Percentiles rank a stretch among this genome's conserved stretches.
Evolutionary conservation across 2,797 vertebrate genomes (phyloP).

Genomic region (Sus cebifrons): DNA sequence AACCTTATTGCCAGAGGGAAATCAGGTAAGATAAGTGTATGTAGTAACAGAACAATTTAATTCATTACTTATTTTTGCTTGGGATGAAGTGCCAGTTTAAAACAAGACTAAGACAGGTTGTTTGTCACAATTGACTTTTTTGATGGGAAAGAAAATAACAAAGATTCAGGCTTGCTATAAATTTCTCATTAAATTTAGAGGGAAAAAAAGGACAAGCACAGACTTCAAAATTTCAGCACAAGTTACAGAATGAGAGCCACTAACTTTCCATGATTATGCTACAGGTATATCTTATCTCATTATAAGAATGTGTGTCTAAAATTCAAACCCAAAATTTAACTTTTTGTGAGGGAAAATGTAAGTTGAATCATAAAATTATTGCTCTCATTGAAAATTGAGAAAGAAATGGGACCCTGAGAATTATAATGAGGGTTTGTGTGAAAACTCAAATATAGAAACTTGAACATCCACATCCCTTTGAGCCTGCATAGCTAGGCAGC

Average conservation of each 20-base stretch:
- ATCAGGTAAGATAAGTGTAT: not conserved
- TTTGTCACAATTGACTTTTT: not conserved
- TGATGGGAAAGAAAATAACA: not conserved
- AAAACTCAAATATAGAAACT: not conserved
- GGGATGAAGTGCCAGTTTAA: not conserved
- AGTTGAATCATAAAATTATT: not conserved
- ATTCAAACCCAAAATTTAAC: not conserved
- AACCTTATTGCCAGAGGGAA: not conserved
- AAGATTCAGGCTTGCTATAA: not conserved
- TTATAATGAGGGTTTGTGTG: not conserved
- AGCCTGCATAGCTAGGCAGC: not conserved
- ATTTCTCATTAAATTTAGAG: not conserved
- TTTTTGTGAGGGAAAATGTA: not conserved
- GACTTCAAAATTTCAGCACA: constrained; percentile 7
- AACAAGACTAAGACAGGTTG: not conserved
- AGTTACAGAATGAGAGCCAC: not conserved
- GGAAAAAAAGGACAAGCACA: not conserved
- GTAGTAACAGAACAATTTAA: not conserved
- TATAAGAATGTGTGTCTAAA: not conserved
- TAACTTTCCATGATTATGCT: not conserved
- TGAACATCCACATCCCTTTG: not conserved
- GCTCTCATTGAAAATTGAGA: not conserved
- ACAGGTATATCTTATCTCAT: not conserved
- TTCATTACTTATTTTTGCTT: not conserved
- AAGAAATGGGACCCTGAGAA: not conserved